These are phyloP conservation scores for Apantesis nais DNA, from an alignment of 2,888 invertebrate genomes.

Conservation along the genomic window DNA sequence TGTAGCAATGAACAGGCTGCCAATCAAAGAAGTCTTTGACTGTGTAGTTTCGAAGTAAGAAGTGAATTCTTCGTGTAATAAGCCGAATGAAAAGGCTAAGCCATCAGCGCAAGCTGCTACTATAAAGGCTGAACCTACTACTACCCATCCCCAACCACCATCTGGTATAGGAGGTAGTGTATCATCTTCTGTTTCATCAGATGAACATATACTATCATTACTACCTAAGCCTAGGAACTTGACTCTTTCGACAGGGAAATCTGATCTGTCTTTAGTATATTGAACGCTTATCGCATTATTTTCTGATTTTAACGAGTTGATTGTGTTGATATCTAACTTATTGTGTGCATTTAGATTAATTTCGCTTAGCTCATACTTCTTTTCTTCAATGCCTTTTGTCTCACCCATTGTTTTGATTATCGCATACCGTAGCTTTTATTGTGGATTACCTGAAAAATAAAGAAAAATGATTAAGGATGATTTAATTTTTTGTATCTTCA, in stretches of 20 bases:
- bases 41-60: constrained; percentile 92
- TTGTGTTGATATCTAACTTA: constrained; percentile 67
- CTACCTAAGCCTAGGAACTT: constrained; percentile 80
- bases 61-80: constrained; percentile 93
- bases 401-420: constrained; percentile 45
- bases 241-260: constrained; percentile 70
- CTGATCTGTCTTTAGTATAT: constrained; percentile 57
- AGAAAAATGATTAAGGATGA: neutral
- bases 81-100: constrained; percentile 95
- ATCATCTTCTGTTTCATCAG: constrained; percentile 62
- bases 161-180: constrained; percentile 89
- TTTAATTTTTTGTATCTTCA: neutral
- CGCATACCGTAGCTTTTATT: constrained; percentile 42
- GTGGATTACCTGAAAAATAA: constrained; percentile 35
- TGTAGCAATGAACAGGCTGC: constrained; percentile 94
- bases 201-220: constrained; percentile 75
- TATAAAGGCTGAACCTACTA: constrained; percentile 93
- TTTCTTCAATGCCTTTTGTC: constrained; percentile 36
- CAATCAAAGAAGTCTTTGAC: constrained; percentile 94
- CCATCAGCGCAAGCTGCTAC: constrained; percentile 97
- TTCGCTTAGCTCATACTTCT: constrained; percentile 37
- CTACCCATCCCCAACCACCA: constrained; percentile 96
- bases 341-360: constrained; percentile 35
- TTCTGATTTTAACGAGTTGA: constrained; percentile 72
- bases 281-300: constrained; percentile 55